phyloP scores from a whole-genome alignment of 2,113 vertebrate species.

The Esox niger region DNA sequence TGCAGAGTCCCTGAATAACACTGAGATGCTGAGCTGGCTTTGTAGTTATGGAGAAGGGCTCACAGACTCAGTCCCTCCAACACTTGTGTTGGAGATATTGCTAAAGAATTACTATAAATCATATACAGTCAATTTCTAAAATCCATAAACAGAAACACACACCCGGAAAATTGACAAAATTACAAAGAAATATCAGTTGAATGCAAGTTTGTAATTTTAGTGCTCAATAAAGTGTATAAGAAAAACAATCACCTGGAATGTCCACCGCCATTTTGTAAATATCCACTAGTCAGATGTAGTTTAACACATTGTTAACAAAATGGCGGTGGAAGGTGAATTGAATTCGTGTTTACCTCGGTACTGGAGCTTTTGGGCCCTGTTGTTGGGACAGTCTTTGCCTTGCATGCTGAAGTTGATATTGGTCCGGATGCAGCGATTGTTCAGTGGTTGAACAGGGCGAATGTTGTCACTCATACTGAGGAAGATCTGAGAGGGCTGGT shows the following conservation, averaged over 20 bases:
- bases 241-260: too few relatives aligned
- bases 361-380: slow-evolving; percentile 96
- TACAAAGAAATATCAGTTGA: too few relatives aligned
- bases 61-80: too few relatives aligned
- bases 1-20: background rate
- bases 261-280: too few relatives aligned
- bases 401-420: slow-evolving; percentile 99
- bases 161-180: too few relatives aligned
- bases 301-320: slow-evolving; percentile 9
- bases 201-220: too few relatives aligned
- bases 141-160: too few relatives aligned
- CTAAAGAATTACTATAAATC: too few relatives aligned
- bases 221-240: too few relatives aligned
- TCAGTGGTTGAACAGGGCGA: slow-evolving; percentile 93
- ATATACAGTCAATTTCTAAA: too few relatives aligned
- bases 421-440: slow-evolving; percentile 98
- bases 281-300: background rate
- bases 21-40: slow-evolving; percentile 1
- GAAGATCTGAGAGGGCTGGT: slow-evolving; percentile 98
- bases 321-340: background rate
- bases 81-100: too few relatives aligned
- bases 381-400: slow-evolving; percentile 98
- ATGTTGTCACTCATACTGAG: slow-evolving; percentile 99
- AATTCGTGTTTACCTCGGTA: slow-evolving; percentile 83
- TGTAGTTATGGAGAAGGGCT: background rate